These are phyloP conservation scores for Drosophila ochracea DNA, from an alignment of 2,888 invertebrate species.

Conservation along the genomic window DNA sequence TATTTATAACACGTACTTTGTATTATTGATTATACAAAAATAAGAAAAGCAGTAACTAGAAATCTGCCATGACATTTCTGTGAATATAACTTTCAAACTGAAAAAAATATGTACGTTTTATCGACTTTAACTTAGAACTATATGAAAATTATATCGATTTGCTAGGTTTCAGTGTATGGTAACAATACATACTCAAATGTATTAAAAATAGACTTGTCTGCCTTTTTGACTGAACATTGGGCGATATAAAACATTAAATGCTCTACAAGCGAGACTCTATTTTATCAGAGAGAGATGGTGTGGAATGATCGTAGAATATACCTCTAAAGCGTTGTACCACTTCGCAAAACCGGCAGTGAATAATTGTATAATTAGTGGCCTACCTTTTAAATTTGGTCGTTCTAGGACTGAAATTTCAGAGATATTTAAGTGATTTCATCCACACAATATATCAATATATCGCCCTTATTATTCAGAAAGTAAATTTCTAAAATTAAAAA, in stretches of 20 bases:
- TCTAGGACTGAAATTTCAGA: background rate
- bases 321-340: no score
- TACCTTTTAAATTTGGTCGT: no score
- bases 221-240: background rate
- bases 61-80: background rate
- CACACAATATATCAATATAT: no score
- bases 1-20: no score
- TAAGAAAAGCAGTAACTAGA: no score
- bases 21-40: no score
- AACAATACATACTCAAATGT: background rate
- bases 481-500: no score
- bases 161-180: background rate
- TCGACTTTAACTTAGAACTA: background rate
- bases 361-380: no score
- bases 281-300: no score
- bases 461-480: no score
- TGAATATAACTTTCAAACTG: background rate
- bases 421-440: background rate
- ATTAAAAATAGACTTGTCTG: background rate
- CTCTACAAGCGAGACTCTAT: background rate
- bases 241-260: background rate
- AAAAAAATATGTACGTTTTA: background rate
- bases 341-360: no score
- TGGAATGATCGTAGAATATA: background rate
- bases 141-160: background rate